Conservation (phyloP, 64 coral and sea anemone species). For the Porites australiensis region DNA sequence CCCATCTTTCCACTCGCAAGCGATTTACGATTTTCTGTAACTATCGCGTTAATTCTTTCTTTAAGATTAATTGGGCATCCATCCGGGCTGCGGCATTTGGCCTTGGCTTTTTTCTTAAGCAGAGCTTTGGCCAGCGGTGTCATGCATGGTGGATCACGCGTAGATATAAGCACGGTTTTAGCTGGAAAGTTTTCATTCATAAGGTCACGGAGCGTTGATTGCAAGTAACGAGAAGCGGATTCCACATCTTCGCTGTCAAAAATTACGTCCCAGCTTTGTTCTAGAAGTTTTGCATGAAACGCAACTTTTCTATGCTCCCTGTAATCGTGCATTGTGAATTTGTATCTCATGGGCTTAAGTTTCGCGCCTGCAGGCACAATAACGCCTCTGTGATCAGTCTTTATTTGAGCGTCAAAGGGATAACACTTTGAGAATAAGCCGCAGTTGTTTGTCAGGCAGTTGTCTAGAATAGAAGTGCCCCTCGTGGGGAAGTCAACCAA, state of each 20-base stretch:
- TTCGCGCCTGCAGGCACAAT: too few relatives aligned
- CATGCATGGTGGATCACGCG: slow-evolving; percentile 72
- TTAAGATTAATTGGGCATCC: too few relatives aligned
- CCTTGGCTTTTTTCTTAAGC: slow-evolving; percentile 42
- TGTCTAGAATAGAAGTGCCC: slow-evolving; percentile 52
- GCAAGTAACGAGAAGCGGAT: background rate
- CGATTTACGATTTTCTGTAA: too few relatives aligned
- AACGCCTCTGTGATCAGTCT: background rate
- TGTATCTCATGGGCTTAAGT: too few relatives aligned
- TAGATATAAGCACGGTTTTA: slow-evolving; percentile 44
- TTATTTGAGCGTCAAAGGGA: slow-evolving; percentile 36
- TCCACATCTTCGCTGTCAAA: background rate
- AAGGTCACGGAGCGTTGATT: background rate
- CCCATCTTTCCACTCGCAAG: too few relatives aligned
- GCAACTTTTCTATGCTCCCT: slow-evolving; percentile 57
- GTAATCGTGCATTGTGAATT: slow-evolving; percentile 52
- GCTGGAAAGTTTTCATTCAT: slow-evolving; percentile 46
- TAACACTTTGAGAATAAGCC: slow-evolving; percentile 36
- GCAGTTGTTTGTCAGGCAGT: slow-evolving; percentile 62
- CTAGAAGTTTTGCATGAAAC: slow-evolving; percentile 70
- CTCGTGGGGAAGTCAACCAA: slow-evolving; percentile 66
- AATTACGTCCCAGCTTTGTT: slow-evolving; percentile 24
- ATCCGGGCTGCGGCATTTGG: background rate
- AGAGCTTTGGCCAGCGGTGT: slow-evolving; percentile 56
- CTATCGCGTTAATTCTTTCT: too few relatives aligned